Base-by-base conservation (phyloP, 2,797 vertebrate genomes). In the Semotilus atromaculatus region DNA sequence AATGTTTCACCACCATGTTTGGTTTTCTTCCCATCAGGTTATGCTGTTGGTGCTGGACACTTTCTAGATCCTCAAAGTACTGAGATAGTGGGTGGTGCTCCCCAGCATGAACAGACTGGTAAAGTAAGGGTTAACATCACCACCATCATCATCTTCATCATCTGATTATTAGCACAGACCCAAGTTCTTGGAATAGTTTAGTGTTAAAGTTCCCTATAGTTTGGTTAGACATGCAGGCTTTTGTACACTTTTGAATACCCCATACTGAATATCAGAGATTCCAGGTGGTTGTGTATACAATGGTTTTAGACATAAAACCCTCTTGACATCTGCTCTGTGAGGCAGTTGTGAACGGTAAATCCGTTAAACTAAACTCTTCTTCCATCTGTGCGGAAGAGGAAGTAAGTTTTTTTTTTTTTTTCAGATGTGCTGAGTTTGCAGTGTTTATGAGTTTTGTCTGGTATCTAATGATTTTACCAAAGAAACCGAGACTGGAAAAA, bases 1-100 rank as follows among this genome's bases (percentile, higher is more conserved):
- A 4, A 36, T 36, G 19, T 53, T 71, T 62, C 5, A 80, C 14
- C 53, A 51, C 21, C 3, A 10, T 9, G 13, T 74, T 3, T 43
- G 10, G 11, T 84, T 34, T 66, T 67, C 43, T 79, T 31, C 53
- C 82, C 64, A 85, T 68, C 91, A 99, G 98, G 98, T 19, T 99
- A 99, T 86, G 95, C 98, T 5, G 97, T 99, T 34, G 96, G 96
- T 81, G 97, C 96, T 0, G 98, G 98, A 70, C 96, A 97, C 89
- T 99, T 99, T 92, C 90, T 94, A 82, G 91, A 93, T 71, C 89
- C 88, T 18, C 29, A 87, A 16, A 94, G 92, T 76, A 92, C 84
- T 34, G 97, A 99, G 92, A 93, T 99, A 60, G 93, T 99, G 70
- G 97, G 97, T 75, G 98, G 98, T 70, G 98, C 98, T 36, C 98